Conservation (phyloP, 2,888 invertebrate species). For the Ennomos fuscantarius region DNA sequence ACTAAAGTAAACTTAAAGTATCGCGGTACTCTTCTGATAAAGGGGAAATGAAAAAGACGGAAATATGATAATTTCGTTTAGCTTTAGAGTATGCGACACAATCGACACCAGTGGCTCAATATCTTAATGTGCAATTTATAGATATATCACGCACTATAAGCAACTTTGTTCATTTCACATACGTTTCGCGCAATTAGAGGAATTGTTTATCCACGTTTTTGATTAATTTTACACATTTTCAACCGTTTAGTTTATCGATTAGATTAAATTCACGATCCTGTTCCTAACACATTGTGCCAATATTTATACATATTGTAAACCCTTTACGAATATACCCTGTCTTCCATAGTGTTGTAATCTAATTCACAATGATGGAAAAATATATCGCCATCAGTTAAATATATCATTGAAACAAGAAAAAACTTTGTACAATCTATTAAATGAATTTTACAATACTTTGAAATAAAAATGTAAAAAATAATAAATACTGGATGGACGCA, state of each 20-base stretch:
- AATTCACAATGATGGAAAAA: slow-evolving; percentile 24
- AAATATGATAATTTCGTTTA: no score
- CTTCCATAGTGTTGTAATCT: slow-evolving; percentile 69
- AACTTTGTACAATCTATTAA: slow-evolving; percentile 76
- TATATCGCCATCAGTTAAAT: slow-evolving; percentile 19
- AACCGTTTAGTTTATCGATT: slow-evolving; percentile 37
- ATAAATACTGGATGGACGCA: slow-evolving; percentile 74
- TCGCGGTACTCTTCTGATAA: no score
- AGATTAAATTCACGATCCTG: slow-evolving; percentile 58
- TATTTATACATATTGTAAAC: slow-evolving; percentile 57
- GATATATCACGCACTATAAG: slow-evolving; percentile 19
- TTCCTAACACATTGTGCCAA: slow-evolving; percentile 80
- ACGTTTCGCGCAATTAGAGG: slow-evolving; percentile 42
- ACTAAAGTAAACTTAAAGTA: no score
- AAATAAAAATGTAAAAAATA: slow-evolving; percentile 73
- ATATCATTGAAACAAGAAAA: slow-evolving; percentile 60
- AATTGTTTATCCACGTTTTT: slow-evolving; percentile 41
- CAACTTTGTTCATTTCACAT: slow-evolving; percentile 10
- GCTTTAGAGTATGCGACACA: no score
- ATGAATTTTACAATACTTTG: slow-evolving; percentile 79
- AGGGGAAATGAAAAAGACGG: no score
- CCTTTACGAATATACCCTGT: slow-evolving; percentile 70
- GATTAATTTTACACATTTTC: slow-evolving; percentile 40
- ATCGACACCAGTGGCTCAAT: slow-evolving; percentile 10
- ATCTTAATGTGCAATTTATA: slow-evolving; percentile 12